Base-by-base conservation (phyloP, 2,113 vertebrate genomes). In the Tachysurus fulvidraco region DNA sequence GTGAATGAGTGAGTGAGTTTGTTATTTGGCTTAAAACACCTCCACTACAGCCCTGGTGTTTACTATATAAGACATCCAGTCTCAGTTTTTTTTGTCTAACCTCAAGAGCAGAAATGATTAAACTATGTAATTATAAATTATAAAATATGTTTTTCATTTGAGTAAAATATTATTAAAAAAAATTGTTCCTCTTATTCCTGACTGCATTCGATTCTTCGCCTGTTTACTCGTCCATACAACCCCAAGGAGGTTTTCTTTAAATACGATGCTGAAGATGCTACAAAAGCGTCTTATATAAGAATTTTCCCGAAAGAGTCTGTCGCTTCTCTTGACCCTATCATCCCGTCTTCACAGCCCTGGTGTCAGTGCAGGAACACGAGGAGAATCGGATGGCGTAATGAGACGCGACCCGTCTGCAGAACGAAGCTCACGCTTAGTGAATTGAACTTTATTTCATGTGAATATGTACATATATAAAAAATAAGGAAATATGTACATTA, bases 401-500 rank as follows among this genome's bases (percentile, higher is more conserved):
- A 77, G 46, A 76, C 73, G 25, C 1, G 74, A 54, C 74, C 13
- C 36, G 10, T 11, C 5, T 46, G 36, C 25, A 74, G 19, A 3
- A 83, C 25, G 30, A 85, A 41, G 52, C 71, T 76, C 88, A 93
- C 88, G 83, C 83, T 77, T 59, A 86, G 90, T 93, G 92, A 92
- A 93, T 92, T 93, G 93, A 92, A 93, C 93, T 94, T 96, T 96
- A 96, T 96, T 91, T 96, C 90, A 94, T 94, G 94, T 94, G 93
- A 93, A 92, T 91, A 91, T 95, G 93, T 95, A 96, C 94, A 95
- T 94, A 95, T 95, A 95, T 96, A 95, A 96, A 95, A 96, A 95
- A 96, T 95, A 95, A 94, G 94, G 92, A 95, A 91, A 92, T 96
- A 96, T 96, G 92, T 96, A 96, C 95, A 96, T 93, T 95, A 94